Conservation (phyloP, 1,140 invertebrate species). For the Conus betulinus region DNA sequence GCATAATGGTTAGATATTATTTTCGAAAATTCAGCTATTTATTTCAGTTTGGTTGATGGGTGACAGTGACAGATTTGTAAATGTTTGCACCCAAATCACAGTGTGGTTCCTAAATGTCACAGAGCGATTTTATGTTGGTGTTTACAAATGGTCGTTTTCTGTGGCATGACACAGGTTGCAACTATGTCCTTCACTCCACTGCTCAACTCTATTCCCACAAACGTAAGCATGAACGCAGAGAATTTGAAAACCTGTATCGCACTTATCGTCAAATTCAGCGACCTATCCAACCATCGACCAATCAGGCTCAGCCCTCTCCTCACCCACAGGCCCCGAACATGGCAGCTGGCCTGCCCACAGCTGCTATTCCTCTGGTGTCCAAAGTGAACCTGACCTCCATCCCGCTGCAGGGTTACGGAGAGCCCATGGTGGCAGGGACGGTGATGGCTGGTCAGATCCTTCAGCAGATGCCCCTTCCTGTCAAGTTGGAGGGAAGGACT, state of each 20-base stretch:
- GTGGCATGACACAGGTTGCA: constrained; percentile 82
- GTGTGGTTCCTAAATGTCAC: not conserved
- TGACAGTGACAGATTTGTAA: not conserved
- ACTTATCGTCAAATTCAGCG: constrained; percentile 60
- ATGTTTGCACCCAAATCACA: not conserved
- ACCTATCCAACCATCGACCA: not conserved
- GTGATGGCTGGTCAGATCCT: constrained; percentile 31
- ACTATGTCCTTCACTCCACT: constrained; percentile 96
- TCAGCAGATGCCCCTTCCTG: constrained; percentile 29
- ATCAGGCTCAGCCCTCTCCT: not conserved
- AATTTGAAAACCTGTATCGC: constrained; percentile 72
- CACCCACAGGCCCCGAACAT: not conserved
- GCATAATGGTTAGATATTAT: too few species aligned
- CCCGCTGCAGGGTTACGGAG: constrained; percentile 2
- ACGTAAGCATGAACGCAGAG: constrained; percentile 89
- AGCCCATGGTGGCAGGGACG: constrained; percentile 14
- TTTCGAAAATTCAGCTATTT: too few species aligned
- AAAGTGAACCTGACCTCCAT: constrained; percentile 24
- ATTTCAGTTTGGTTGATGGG: not conserved
- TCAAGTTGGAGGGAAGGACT: not conserved
- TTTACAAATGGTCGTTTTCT: not conserved
- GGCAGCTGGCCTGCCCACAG: not conserved
- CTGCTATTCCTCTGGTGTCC: constrained; percentile 15
- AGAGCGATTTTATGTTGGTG: not conserved
- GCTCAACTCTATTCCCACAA: constrained; percentile 98